Evolutionary conservation across 2,888 invertebrate genomes (phyloP).

Genomic region (Sympetrum striolatum): DNA sequence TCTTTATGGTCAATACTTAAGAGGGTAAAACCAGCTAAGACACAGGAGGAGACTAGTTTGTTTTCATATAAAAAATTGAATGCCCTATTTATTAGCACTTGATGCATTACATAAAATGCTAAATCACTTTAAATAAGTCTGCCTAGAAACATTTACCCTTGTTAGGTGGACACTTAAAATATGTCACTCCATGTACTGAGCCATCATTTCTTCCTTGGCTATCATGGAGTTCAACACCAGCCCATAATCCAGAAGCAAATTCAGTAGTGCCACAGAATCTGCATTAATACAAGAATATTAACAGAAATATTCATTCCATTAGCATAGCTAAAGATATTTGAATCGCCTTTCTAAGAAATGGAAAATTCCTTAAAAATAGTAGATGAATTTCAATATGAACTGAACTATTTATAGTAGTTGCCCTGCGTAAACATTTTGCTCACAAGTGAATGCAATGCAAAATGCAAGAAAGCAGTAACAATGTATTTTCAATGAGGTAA

Average conservation of each 20-base stretch:
- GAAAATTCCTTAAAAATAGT: not conserved
- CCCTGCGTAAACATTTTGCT: too few relatives aligned
- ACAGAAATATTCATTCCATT: slow-evolving; percentile 1
- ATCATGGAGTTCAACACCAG: slow-evolving; percentile 62
- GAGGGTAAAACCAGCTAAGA: too few relatives aligned
- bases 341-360: not conserved
- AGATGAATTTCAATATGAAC: too few relatives aligned
- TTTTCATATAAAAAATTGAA: not conserved
- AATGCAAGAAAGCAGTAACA: too few relatives aligned
- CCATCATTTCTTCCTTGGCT: slow-evolving; percentile 62
- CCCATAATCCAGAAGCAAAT: slow-evolving; percentile 63
- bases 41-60: too few relatives aligned
- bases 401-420: too few relatives aligned
- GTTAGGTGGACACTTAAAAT: slow-evolving; percentile 58
- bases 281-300: slow-evolving; percentile 52
- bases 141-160: slow-evolving; percentile 55
- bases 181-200: slow-evolving; percentile 59
- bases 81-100: not conserved
- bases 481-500: too few relatives aligned
- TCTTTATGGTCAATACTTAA: too few relatives aligned
- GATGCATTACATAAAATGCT: not conserved
- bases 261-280: slow-evolving; percentile 58
- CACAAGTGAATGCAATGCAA: too few relatives aligned
- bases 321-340: too few relatives aligned
- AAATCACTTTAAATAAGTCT: not conserved